A percentile compares a stretch with the other conserved stretches of the same genome.
phyloP scores from a whole-genome alignment of 2,888 invertebrate species.

The Cremastinae sp. region DNA sequence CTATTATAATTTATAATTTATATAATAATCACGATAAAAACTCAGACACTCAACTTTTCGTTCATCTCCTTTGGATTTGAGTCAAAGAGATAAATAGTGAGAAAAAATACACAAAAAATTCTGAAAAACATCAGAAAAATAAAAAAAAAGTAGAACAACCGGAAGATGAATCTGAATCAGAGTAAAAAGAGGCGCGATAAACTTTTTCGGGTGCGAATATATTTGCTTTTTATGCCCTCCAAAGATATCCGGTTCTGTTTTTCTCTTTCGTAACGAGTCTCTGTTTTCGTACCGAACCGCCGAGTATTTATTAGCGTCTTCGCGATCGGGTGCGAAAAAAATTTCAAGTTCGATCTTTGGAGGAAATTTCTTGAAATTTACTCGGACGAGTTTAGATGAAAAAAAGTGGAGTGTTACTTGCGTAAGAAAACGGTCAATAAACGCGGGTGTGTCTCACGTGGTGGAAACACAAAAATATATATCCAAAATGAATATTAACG shows the following conservation, averaged over 20 bases:
- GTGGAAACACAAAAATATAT: too few relatives aligned
- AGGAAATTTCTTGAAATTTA: constrained; percentile 25
- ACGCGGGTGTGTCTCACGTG: too few relatives aligned
- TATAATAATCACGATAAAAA: too few relatives aligned
- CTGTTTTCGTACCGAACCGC: too few relatives aligned
- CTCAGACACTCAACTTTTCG: too few relatives aligned
- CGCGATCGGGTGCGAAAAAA: constrained; percentile 1
- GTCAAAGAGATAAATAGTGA: too few relatives aligned
- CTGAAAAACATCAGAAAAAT: constrained; percentile 19
- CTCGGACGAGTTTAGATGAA: neutral
- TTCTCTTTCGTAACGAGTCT: constrained; percentile 6
- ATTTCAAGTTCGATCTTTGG: constrained; percentile 24
- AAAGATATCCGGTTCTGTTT: constrained; percentile 7
- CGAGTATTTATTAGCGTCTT: constrained; percentile 7
- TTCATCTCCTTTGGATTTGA: too few relatives aligned
- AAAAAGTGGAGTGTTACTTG: neutral
- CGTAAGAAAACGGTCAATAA: constrained; percentile 21
- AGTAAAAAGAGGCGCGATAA: constrained; percentile 13
- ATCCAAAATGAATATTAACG: neutral
- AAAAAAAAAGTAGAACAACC: constrained; percentile 24
- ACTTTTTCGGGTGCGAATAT: neutral
- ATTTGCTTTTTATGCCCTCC: constrained; percentile 9
- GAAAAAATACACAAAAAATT: too few relatives aligned
- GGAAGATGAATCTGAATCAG: too few relatives aligned
- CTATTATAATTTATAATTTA: too few relatives aligned